Evolutionary conservation across 2,113 vertebrate genomes (phyloP), one percentile per base, ranked within the genome.

Genomic region (Condylura cristata): DNA sequence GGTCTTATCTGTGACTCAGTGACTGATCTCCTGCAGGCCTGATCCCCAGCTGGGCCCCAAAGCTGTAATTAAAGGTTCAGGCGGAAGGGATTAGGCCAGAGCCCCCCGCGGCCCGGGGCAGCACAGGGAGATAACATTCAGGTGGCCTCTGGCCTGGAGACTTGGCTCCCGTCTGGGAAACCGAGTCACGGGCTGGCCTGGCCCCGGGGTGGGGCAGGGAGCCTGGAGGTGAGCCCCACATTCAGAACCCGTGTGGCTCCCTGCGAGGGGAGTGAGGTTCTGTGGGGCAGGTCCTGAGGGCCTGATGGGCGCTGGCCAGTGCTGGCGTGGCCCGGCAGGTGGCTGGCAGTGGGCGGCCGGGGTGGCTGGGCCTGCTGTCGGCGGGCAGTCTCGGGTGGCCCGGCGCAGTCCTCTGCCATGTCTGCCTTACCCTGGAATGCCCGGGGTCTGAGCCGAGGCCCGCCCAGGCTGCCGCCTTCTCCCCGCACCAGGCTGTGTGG

Each of bases 1-100:
- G n/a, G 44, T 14, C 81, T 84, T 13, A 41, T 9, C 71, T 66
- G 37, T 56, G 68, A 39, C 39, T 17, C n/a, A 24, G 22, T 24
- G 20, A 60, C 6, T 9, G n/a, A 30, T 13, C 56, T 65, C 41
- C 76, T 26, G 56, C n/a, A 16, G 34, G 63, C 72, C 86, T 93
- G 75, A 78, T 81, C 86, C 92, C 13, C 5, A 26, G 1, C 66
- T 18, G 82, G 78, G 79, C 61, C 90, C 94, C 86, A 89, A 94
- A 72, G 58, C 86, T 93, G 6, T 97, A 96, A 96, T 97, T 95
- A 97, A 80, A 91, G 95, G 34, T 72, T 94, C 39, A 91, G 93
- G 89, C 2, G 65, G 95, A 97, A 97, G 83, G 89, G 95, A 97
- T 97, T 97, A 95, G 37, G 76, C 71, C 12, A 22, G 84, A 37